Evolutionary conservation across 1,140 invertebrate species (phyloP), one percentile per base, ranked within the genome.

Genomic region (Bacillus rossius): DNA sequence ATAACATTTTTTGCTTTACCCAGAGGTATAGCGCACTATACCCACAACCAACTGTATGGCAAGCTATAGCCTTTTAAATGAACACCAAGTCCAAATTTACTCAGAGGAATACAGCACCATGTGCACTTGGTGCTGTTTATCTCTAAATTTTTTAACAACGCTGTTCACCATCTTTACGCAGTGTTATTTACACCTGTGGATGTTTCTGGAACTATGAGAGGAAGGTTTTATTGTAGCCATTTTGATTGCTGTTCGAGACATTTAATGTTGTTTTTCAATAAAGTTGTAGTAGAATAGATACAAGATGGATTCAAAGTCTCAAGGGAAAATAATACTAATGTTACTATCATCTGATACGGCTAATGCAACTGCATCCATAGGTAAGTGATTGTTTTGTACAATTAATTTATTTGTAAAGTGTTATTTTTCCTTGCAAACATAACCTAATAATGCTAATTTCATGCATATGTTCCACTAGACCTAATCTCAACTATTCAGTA

Each of bases 81-180:
- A 47, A 47, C 16, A n/a, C n/a, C n/a, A n/a, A n/a, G n/a, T n/a
- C n/a, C n/a, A n/a, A n/a, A n/a, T n/a, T n/a, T n/a, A 47, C 16
- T 47, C 16, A 47, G 43, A 47, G 43, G 43, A 47, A 47, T 47
- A 47, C 43, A 47, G 22, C 43, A 47, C 43, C 43, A 47, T 47
- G 8, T 47, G 43, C 7, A 47, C 43, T 16, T 7, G 8, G 22
- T 10, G 10, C 43, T 47, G 43, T 16, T 47, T 16, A n/a, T n/a
- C n/a, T n/a, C n/a, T n/a, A n/a, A n/a, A n/a, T n/a, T n/a, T n/a
- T n/a, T n/a, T n/a, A n/a, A n/a, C n/a, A n/a, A n/a, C n/a, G n/a
- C n/a, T n/a, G n/a, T n/a, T n/a, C n/a, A n/a, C n/a, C n/a, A n/a
- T n/a, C n/a, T n/a, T n/a, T n/a, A n/a, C n/a, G n/a, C n/a, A n/a